Conservation (phyloP, 2,888 invertebrate genomes). For the Drosophila robusta region DNA sequence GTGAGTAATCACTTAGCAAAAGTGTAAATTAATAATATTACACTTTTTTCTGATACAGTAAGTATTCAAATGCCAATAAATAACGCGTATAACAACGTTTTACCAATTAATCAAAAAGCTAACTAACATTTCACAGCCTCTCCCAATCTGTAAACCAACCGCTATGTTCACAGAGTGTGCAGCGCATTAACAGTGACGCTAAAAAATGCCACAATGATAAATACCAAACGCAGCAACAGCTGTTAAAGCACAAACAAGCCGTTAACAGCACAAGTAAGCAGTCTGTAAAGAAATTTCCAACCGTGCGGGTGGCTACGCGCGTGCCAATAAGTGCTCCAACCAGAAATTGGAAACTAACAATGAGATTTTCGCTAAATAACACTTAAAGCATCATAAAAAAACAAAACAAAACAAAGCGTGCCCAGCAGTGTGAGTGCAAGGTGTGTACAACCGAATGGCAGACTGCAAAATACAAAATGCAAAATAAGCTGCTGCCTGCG, state of each 20-base stretch:
- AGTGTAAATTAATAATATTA: not conserved
- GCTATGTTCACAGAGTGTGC: not conserved
- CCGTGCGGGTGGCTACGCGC: conserved; percentile 64
- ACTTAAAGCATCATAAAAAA: conserved; percentile 43
- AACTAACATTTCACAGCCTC: not conserved
- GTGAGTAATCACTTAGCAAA: not conserved
- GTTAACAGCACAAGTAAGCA: conserved; percentile 34
- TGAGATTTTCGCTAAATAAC: conserved; percentile 64
- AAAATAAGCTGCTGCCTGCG: conserved; percentile 14
- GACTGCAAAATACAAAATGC: conserved; percentile 4
- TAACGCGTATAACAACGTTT: not conserved
- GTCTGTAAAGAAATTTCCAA: conserved; percentile 48
- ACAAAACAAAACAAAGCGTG: conserved; percentile 31
- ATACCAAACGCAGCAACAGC: conserved; percentile 43
- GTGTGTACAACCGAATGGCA: conserved; percentile 39
- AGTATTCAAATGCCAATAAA: not conserved
- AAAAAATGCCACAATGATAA: conserved; percentile 44
- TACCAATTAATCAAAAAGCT: not conserved
- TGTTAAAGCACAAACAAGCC: conserved; percentile 34
- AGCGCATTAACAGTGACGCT: conserved; percentile 7
- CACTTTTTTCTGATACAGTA: not conserved
- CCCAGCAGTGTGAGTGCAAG: conserved; percentile 49
- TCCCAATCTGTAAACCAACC: conserved; percentile 4
- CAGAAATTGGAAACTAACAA: conserved; percentile 61
- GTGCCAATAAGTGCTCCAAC: conserved; percentile 54